Conservation (phyloP, 2,888 invertebrate genomes). For the Thymelicus acteon region DNA sequence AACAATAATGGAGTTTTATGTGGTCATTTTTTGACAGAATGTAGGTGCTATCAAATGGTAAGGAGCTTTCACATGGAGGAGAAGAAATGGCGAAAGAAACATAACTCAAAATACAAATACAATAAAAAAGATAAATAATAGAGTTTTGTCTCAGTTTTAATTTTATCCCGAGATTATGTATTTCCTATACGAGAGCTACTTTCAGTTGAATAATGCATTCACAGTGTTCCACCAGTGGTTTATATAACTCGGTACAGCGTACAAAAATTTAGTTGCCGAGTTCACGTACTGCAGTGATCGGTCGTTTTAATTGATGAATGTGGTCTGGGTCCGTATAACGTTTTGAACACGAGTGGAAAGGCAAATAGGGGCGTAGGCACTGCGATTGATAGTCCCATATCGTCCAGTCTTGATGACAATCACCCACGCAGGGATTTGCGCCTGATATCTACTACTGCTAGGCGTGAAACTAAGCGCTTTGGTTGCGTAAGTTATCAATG, state of each 20-base stretch:
- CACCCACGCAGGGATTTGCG: constrained; percentile 10
- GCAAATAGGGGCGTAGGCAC: constrained; percentile 22
- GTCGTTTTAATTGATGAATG: constrained; percentile 35
- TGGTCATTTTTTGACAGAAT: no score
- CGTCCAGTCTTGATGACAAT: constrained; percentile 29
- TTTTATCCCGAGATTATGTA: no score
- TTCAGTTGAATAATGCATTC: no score
- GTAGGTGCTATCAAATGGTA: no score
- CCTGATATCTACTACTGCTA: neutral
- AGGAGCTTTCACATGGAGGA: no score
- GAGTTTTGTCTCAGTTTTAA: no score
- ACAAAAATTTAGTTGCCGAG: constrained; percentile 22
- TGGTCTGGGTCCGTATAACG: constrained; percentile 13
- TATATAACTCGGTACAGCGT: neutral
- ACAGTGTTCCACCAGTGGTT: no score
- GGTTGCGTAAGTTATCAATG: constrained; percentile 3
- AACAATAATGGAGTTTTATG: no score
- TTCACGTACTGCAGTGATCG: constrained; percentile 24
- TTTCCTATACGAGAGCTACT: no score
- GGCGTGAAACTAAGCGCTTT: neutral
- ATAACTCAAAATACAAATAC: no score
- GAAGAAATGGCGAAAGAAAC: no score
- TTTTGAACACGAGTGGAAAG: constrained; percentile 30
- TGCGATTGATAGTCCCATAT: constrained; percentile 29
- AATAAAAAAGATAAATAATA: no score